Evolutionary conservation across 1,140 invertebrate genomes (phyloP).

Genomic region (Papilio polytes): DNA sequence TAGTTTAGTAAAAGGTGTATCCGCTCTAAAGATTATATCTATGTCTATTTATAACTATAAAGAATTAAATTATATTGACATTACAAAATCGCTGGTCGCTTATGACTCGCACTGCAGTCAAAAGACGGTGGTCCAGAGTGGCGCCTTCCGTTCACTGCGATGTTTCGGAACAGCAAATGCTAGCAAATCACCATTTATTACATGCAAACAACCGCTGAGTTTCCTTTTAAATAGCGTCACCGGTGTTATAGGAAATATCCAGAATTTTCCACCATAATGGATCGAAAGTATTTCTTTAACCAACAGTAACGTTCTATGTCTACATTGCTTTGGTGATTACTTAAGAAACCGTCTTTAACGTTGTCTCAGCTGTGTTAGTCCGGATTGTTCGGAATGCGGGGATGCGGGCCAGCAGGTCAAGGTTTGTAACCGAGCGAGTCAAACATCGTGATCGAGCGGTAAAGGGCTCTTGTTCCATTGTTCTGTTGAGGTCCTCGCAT

Average conservation of each 20-base stretch:
- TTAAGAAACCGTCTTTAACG: not conserved
- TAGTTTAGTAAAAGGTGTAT: no score
- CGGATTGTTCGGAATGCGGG: constrained; percentile 30
- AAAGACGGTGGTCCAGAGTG: constrained; percentile 48
- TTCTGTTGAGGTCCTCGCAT: constrained; percentile 20
- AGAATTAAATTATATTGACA: not conserved
- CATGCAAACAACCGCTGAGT: constrained; percentile 50
- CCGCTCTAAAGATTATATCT: not conserved
- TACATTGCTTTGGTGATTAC: not conserved
- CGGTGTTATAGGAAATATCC: not conserved
- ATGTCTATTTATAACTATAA: not conserved
- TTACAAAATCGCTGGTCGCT: not conserved
- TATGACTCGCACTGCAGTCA: constrained; percentile 6
- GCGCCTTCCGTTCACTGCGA: constrained; percentile 65
- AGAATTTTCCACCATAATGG: not conserved
- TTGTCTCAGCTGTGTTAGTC: not conserved
- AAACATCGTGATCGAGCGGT: constrained; percentile 33
- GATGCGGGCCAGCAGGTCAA: constrained; percentile 38
- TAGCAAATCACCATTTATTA: constrained; percentile 76
- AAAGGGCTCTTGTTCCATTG: constrained; percentile 40
- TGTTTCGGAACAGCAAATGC: constrained; percentile 63
- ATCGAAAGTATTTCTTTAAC: no score
- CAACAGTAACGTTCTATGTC: no score
- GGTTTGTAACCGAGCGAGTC: constrained; percentile 26
- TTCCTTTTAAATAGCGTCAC: not conserved